Base-by-base conservation (phyloP, 2,888 invertebrate species). In the Cheilosia grossa region DNA sequence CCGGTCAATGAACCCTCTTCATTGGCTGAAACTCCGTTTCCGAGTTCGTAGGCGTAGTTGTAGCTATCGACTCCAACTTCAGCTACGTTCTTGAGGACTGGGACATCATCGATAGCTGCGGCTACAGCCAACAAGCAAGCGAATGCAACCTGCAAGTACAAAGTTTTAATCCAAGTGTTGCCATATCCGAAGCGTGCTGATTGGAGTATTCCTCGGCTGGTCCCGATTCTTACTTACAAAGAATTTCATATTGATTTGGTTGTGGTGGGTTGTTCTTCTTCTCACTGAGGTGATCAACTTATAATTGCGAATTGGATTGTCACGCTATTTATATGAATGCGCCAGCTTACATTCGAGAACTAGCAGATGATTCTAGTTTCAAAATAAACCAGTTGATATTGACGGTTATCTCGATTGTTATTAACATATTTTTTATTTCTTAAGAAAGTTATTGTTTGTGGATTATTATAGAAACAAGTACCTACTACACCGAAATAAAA, bases 21-120 rank as follows among this genome's bases (percentile, higher is more conserved):
- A 15, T 86, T 33, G n/a, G 88, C 80, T 2, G 87, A 70, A 33
- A 89, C 87, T 54, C 87, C 87, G 74, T 90, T 90, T 64, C 87
- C 88, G 4, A 89, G 87, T 86, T 90, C 85, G 47, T 88, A 87
- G 2, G 4, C 58, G 63, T 89, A 90, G 10, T 87, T 82, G 81
- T 89, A 91, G 64, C 87, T 70, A 15, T 89, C 90, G 6, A 88
- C 86, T 56, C 89, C 88, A 1, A 91, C 91, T 67, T 89, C 89
- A 6, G 79, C 69, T 1, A 86, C 89, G n/a, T 33, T 88, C 44
- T 88, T 88, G 13, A 90, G 24, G 10, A 90, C 88, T 5, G 51
- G 17, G 47, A 88, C 89, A 19, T 89, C 87, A 54, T 90, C 88
- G 70, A 82, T 80, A 85, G 90, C 90, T 42, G 59, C 81, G 44